Conservation (phyloP, 2,113 vertebrate genomes). For the Sinocyclocheilus anshuiensis region DNA sequence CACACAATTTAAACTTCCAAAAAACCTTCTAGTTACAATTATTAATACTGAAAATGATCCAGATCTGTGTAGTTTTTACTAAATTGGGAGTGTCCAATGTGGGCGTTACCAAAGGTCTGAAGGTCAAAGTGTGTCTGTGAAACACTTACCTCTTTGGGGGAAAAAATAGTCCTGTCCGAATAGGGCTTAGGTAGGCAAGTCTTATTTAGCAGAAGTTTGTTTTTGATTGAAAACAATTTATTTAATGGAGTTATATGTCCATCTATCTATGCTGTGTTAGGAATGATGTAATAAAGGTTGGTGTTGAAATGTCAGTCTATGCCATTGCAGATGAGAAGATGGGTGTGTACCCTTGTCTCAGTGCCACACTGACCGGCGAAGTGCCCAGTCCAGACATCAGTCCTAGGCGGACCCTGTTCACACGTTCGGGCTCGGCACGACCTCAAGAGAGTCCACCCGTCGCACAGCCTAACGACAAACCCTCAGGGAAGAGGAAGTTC, state of each 20-base stretch:
- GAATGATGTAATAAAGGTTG: background rate
- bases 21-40: background rate
- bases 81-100: background rate
- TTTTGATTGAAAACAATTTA: background rate
- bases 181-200: background rate
- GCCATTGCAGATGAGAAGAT: constrained; percentile 66
- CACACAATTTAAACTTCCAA: background rate
- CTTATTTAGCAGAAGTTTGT: background rate
- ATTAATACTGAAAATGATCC: background rate
- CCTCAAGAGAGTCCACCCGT: constrained; percentile 72
- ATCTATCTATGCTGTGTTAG: background rate
- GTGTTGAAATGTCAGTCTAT: constrained; percentile 32
- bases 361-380: constrained; percentile 49
- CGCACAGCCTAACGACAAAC: constrained; percentile 85
- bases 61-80: background rate
- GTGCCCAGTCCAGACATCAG: constrained; percentile 64
- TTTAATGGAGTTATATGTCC: background rate
- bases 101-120: no score
- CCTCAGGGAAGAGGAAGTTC: constrained; percentile 96
- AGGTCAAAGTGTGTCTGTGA: no score
- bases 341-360: constrained; percentile 62
- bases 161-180: background rate
- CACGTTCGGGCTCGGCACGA: constrained; percentile 73
- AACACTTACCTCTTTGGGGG: background rate
- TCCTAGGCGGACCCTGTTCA: constrained; percentile 66